These are phyloP conservation scores for Myathropa florea DNA, from an alignment of 2,888 invertebrate genomes.

Conservation along the genomic window DNA sequence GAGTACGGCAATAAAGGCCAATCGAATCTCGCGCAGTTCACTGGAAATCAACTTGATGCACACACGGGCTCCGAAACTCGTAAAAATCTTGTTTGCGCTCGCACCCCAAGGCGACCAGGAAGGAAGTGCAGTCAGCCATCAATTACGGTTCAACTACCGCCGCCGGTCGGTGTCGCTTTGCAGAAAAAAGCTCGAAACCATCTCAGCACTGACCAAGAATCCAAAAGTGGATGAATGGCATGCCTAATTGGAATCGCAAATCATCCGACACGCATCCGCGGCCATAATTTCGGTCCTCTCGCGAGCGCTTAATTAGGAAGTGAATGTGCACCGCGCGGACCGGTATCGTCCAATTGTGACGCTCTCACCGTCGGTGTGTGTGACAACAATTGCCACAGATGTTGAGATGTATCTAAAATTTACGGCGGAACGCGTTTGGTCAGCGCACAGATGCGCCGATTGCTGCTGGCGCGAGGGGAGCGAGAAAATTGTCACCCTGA, in stretches of 20 bases:
- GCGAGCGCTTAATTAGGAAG: conserved; percentile 51
- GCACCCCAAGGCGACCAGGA: conserved; percentile 63
- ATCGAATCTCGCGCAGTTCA: background rate
- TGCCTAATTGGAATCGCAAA: conserved; percentile 31
- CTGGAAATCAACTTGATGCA: background rate
- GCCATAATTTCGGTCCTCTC: conserved; percentile 18
- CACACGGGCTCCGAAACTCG: background rate
- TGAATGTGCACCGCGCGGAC: conserved; percentile 45
- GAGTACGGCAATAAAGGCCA: background rate
- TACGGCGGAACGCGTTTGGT: background rate
- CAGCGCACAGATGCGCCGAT: too few relatives aligned
- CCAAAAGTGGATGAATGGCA: conserved; percentile 33
- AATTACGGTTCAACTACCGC: conserved; percentile 59
- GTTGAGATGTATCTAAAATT: conserved; percentile 1
- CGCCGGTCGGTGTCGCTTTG: background rate
- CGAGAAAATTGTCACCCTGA: conserved; percentile 33
- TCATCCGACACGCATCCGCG: conserved; percentile 8
- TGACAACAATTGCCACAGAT: conserved; percentile 37
- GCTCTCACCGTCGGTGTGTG: conserved; percentile 11
- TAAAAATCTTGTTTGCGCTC: conserved; percentile 51
- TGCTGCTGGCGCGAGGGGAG: too few relatives aligned
- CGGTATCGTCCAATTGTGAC: conserved; percentile 22
- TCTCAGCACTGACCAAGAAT: conserved; percentile 36
- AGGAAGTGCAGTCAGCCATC: conserved; percentile 37
- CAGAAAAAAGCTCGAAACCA: background rate